Conservation (phyloP, 2,888 invertebrate species). For the Phorcus lineatus region DNA sequence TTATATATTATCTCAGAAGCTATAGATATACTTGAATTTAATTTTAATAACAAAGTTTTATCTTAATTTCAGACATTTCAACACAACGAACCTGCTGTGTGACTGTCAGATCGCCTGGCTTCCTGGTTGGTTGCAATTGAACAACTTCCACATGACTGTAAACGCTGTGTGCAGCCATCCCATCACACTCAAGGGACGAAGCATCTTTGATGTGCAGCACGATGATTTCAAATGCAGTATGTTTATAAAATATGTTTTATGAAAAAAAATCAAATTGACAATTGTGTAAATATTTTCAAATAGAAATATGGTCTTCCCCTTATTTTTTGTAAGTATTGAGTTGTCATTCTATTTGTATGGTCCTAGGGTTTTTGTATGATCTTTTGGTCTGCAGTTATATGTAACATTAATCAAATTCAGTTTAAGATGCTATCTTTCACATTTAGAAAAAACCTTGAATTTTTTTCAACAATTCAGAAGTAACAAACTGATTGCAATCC, state of each 20-base stretch:
- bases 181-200: constrained; percentile 83
- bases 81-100: constrained; percentile 87
- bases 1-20: no score
- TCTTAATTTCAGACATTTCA: constrained; percentile 78
- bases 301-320: no score
- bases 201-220: constrained; percentile 81
- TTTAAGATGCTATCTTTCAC: not conserved
- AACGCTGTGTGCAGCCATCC: constrained; percentile 89
- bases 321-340: not conserved
- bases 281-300: no score
- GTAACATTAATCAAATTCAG: not conserved
- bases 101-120: constrained; percentile 93
- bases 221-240: constrained; percentile 77
- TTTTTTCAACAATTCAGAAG: no score
- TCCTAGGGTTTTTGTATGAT: not conserved
- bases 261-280: no score
- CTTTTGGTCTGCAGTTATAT: not conserved
- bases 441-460: no score
- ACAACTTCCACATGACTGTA: constrained; percentile 79
- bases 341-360: not conserved
- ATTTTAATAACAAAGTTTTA: no score
- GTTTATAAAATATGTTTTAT: constrained; percentile 43
- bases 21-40: no score
- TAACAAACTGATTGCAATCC: no score
- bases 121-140: constrained; percentile 83